Evolutionary conservation across 2,888 invertebrate genomes (phyloP), one percentile per base, ranked within the genome.

Genomic region (Hirtodrosophila alboralis): DNA sequence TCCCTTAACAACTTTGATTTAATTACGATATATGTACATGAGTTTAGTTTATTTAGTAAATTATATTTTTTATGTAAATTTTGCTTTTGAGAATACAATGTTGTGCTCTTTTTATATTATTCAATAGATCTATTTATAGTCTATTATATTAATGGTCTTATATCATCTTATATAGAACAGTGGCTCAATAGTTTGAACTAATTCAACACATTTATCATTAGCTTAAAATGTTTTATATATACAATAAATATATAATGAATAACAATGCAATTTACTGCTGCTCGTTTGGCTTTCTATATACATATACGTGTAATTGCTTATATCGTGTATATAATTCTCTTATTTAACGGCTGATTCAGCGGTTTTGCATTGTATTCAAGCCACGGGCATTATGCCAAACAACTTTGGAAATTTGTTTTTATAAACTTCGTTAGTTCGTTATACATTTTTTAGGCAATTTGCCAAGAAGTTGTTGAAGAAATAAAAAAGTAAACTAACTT

Each of bases 241-340:
- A 64, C 61, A 61, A 47, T 10, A 47, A 69, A 63, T 69, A 60
- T 67, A 75, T 63, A 77, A 73, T 74, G 63, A 64, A 52, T 47
- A 47, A 71, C 77, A 67, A 59, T 57, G 59, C 58, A 53, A 52
- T 52, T 45, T 49, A 45, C 36, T 65, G 44, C 18, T 59, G 47
- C 43, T 44, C 30, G 62, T 28, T 60, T 48, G 53, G 36, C 57
- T 61, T 70, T 70, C 40, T 37, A 31, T 13, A 10, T 26, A 23
- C n/a, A 28, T 23, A 33, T 9, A 5, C 6, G 8, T 16, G 5
- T 8, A 16, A 4, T 14, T 45, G 6, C 5, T 9, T 4, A 4
- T 6, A 4, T n/a, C 26, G 7, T n/a, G 21, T 58, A 31, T 49
- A 5, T 31, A 12, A 8, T 9, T 21, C 3, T 30, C 13, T 37